A percentile compares a stretch with the other conserved stretches of the same genome.
These are phyloP conservation scores for Sinella curviseta DNA, from an alignment of 1,140 invertebrate genomes.

Conservation along the genomic window DNA sequence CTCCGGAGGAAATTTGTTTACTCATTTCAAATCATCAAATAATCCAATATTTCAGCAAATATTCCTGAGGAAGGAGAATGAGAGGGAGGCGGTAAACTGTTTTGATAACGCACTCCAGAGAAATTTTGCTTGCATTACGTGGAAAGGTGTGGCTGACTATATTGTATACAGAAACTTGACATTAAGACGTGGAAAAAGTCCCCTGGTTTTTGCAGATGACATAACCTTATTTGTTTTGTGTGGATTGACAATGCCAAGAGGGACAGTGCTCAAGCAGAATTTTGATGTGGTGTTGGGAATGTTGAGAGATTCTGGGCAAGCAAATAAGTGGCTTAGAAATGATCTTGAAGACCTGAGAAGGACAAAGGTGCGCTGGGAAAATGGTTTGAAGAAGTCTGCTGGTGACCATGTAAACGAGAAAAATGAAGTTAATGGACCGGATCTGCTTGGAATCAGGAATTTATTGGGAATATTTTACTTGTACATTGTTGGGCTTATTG, in stretches of 20 bases:
- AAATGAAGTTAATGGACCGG: conserved; percentile 2
- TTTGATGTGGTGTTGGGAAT: neutral
- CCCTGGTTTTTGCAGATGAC: neutral
- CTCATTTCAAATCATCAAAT: neutral
- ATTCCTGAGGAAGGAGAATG: neutral
- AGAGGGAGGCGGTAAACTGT: neutral
- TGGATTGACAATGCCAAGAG: neutral
- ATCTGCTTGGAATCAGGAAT: neutral
- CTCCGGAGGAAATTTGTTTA: neutral
- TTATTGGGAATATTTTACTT: neutral
- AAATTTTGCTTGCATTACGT: conserved; percentile 20
- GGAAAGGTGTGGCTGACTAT: neutral
- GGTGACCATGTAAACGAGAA: neutral
- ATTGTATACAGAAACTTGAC: neutral
- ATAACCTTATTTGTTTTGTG: neutral
- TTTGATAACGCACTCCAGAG: neutral
- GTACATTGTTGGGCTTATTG: neutral
- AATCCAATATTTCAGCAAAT: conserved; percentile 1
- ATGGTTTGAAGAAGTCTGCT: neutral
- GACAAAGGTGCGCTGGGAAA: neutral
- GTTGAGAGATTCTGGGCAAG: neutral
- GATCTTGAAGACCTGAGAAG: neutral
- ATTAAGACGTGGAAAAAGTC: neutral
- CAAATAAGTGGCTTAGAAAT: neutral
- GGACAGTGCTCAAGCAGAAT: neutral